phyloP scores from a whole-genome alignment of 2,888 invertebrate species.

The Mimumesa dahlbomi region DNA sequence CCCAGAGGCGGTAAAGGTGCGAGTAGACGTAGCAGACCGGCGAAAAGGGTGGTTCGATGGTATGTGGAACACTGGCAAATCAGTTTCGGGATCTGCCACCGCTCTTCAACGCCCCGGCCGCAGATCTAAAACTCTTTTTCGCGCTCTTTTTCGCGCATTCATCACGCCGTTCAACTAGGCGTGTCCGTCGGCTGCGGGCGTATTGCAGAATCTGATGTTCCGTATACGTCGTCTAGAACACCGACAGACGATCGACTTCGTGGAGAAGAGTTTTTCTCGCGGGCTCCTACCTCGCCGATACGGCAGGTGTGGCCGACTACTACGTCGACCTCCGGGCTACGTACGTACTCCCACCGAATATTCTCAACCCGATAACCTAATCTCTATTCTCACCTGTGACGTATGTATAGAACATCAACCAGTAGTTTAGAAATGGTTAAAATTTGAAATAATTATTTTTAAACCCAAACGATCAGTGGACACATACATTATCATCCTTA shows the following conservation, averaged over 20 bases:
- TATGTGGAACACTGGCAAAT: conserved; percentile 54
- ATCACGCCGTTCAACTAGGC: conserved; percentile 68
- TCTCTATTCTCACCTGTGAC: not conserved
- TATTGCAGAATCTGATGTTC: conserved; percentile 48
- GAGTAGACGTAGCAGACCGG: conserved; percentile 28
- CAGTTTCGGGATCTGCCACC: conserved; percentile 69
- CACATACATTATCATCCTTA: too few species aligned
- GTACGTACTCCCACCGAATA: conserved; percentile 4
- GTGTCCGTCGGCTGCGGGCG: conserved; percentile 63
- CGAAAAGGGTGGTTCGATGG: conserved; percentile 28
- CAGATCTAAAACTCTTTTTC: conserved; percentile 16
- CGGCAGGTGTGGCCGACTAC: conserved; percentile 59
- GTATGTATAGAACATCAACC: conserved; percentile 1
- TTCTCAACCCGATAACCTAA: too few species aligned
- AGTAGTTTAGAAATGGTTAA: too few species aligned
- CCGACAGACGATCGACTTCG: conserved; percentile 4
- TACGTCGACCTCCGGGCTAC: conserved; percentile 22
- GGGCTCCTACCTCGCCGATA: conserved; percentile 30
- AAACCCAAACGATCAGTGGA: too few species aligned
- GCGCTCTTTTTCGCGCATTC: conserved; percentile 62
- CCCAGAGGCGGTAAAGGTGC: conserved; percentile 55
- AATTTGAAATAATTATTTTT: too few species aligned
- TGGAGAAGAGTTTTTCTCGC: conserved; percentile 10
- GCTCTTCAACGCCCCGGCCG: conserved; percentile 60
- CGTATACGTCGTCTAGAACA: conserved; percentile 6